Conservation (phyloP, 1,140 invertebrate genomes). For the Hypsibius dujardini region DNA sequence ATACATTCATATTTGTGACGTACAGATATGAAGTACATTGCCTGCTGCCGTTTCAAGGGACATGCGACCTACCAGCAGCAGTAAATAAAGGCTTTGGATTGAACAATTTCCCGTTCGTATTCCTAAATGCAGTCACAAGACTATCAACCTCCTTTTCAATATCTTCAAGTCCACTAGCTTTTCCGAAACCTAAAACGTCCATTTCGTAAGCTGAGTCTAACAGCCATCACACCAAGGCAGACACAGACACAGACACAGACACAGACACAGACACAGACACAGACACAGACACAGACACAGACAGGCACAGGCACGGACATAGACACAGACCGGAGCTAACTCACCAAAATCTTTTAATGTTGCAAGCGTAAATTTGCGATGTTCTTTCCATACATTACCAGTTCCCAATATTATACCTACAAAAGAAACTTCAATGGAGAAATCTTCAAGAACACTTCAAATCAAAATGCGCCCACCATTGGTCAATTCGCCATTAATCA, state of each 20-base stretch:
- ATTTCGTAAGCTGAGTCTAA: constrained; percentile 18
- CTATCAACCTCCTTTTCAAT: constrained; percentile 25
- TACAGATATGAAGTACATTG: neutral
- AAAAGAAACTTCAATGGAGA: neutral
- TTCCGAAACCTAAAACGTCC: constrained; percentile 23
- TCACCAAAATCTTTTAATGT: constrained; percentile 25
- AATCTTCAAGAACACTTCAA: neutral
- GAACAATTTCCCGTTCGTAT: constrained; percentile 22
- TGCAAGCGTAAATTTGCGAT: constrained; percentile 22
- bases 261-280: too few relatives aligned
- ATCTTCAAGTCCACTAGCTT: constrained; percentile 24
- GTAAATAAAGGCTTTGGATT: constrained; percentile 25
- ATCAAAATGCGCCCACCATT: neutral
- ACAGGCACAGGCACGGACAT: too few relatives aligned
- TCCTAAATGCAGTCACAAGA: constrained; percentile 24
- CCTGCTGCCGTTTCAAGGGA: neutral
- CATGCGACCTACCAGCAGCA: constrained; percentile 24
- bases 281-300: too few relatives aligned
- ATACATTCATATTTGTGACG: neutral
- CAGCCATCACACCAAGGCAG: too few relatives aligned
- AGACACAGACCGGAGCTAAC: constrained; percentile 20
- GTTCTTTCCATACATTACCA: neutral
- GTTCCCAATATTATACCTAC: neutral
- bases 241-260: too few relatives aligned
- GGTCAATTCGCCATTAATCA: neutral